Conservation (phyloP, 2,113 vertebrate species). For the Heterotis niloticus region DNA sequence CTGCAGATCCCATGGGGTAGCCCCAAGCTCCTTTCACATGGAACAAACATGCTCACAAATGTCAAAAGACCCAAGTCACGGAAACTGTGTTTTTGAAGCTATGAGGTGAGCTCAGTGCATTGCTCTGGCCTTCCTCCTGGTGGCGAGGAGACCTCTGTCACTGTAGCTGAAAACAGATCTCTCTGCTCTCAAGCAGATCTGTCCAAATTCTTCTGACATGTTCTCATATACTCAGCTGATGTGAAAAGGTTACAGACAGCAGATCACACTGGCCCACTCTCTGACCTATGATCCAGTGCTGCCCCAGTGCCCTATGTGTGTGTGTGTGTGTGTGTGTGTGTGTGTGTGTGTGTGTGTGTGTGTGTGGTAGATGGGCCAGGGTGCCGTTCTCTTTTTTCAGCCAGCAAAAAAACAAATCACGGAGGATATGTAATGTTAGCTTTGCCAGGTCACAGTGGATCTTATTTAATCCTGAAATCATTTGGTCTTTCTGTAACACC, state of each 20-base stretch:
- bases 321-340: slow-evolving; percentile 10
- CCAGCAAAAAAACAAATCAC: no score
- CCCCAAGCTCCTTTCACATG: not conserved
- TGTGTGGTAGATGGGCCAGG: no score
- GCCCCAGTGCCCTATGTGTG: not conserved
- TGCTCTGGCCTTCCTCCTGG: not conserved
- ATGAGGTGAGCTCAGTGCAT: no score
- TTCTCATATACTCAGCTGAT: not conserved
- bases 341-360: not conserved
- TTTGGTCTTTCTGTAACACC: no score
- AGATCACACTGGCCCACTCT: not conserved
- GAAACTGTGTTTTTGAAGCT: no score
- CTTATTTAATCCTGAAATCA: no score
- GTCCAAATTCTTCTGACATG: not conserved
- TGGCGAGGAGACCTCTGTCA: not conserved
- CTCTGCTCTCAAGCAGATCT: not conserved
- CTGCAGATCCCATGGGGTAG: slow-evolving; percentile 11
- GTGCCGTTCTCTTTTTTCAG: no score
- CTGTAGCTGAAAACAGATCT: no score
- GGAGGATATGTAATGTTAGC: no score
- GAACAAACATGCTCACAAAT: not conserved
- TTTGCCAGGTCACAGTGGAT: no score
- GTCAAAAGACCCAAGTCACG: not conserved
- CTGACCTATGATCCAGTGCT: no score
- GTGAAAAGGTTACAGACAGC: not conserved